Conservation (phyloP, 2,888 invertebrate genomes). For the Hemaris fuciformis region DNA sequence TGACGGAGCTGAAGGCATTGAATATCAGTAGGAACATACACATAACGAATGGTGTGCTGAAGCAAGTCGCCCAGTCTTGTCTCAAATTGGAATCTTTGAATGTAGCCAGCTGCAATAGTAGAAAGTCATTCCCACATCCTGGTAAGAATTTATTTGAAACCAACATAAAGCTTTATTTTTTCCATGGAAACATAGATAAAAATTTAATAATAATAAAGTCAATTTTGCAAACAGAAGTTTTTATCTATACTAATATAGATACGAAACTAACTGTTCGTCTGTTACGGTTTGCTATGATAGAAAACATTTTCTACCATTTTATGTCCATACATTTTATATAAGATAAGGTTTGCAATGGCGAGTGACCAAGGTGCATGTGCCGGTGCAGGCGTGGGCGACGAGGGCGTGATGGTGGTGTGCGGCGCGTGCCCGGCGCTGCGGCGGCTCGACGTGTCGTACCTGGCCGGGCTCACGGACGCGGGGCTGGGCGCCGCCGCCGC, state of each 20-base stretch:
- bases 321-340: too few relatives aligned
- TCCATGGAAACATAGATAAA: too few relatives aligned
- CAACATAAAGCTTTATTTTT: too few relatives aligned
- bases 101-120: conserved; percentile 57
- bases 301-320: too few relatives aligned
- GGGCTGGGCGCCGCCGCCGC: conserved; percentile 38
- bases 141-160: too few relatives aligned
- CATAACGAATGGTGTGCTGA: conserved; percentile 78
- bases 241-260: too few relatives aligned
- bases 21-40: conserved; percentile 68
- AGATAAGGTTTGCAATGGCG: neutral
- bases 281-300: too few relatives aligned
- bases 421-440: conserved; percentile 44
- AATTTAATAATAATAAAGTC: too few relatives aligned
- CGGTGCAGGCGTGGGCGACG: conserved; percentile 61
- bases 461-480: conserved; percentile 48
- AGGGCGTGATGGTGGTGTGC: conserved; percentile 53
- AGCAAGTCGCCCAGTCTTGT: conserved; percentile 72
- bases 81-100: conserved; percentile 66
- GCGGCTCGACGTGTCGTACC: conserved; percentile 64
- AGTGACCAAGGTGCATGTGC: neutral
- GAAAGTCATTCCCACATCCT: neutral
- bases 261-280: too few relatives aligned
- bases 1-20: conserved; percentile 68
- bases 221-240: too few relatives aligned